Conservation (phyloP, 1,140 invertebrate species). For the Lepidostoma basale region DNA sequence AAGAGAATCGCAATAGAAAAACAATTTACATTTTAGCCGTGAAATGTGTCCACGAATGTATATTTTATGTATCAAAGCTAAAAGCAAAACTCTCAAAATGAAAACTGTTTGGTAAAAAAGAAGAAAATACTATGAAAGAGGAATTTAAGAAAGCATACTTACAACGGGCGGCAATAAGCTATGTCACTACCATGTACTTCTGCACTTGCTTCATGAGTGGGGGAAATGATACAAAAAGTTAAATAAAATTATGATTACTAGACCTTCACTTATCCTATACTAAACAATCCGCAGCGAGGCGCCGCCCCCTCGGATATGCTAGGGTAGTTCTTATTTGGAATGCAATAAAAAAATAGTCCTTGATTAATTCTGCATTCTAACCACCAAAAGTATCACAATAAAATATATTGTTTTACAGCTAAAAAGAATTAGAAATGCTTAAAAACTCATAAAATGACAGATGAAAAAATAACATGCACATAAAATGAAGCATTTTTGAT, state of each 20-base stretch:
- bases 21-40: conserved; percentile 30
- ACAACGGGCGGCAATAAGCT: too few species aligned
- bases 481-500: conserved; percentile 47
- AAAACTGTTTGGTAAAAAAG: background rate
- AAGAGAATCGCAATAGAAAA: conserved; percentile 31
- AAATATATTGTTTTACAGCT: conserved; percentile 38
- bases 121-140: background rate
- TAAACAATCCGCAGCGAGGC: background rate
- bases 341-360: conserved; percentile 40
- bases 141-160: too few species aligned
- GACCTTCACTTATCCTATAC: conserved; percentile 12
- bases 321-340: conserved; percentile 35
- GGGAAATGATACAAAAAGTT: background rate
- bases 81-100: conserved; percentile 19
- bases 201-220: too few species aligned
- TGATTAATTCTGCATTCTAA: conserved; percentile 38
- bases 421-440: conserved; percentile 29
- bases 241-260: background rate
- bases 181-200: too few species aligned
- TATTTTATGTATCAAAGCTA: conserved; percentile 12
- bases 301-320: background rate
- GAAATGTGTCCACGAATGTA: background rate
- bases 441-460: conserved; percentile 38
- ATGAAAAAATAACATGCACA: conserved; percentile 44
- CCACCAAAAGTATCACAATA: conserved; percentile 42